Evolutionary conservation across 2,888 invertebrate species (phyloP), one percentile per base, ranked within the genome.

Genomic region (Ametastegia equiseti): DNA sequence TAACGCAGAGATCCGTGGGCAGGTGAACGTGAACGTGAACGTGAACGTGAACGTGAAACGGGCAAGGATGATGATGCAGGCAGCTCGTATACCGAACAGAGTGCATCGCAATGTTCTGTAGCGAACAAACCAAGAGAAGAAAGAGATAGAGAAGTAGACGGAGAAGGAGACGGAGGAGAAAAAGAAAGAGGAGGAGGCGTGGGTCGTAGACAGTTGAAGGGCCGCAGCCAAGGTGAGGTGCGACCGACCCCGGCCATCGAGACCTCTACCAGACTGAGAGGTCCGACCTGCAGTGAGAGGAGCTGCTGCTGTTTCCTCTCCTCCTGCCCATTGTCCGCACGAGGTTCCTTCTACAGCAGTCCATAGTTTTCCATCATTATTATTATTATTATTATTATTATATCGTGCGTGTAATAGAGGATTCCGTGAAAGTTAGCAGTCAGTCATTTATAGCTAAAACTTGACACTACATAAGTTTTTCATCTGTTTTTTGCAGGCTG

Each of bases 141-240:
- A 81, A 23, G 82, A 81, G 81, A 82, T 82, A 75, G 82, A 83
- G 84, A 85, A 84, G 84, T 84, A 85, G 86, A 84, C 85, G 86
- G 87, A 85, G 86, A 45, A 67, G 81, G 80, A 42, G 33, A 57
- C n/a, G 80, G 54, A 23, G 81, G 39, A 75, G 82, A 39, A 77
- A 83, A 65, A 81, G 83, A 73, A 80, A 84, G 82, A 84, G 86
- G 84, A 86, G 88, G 88, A 87, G 87, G 89, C 89, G 89, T 89
- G 89, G 89, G 89, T 88, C 88, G 88, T 90, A 91, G 90, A 91
- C 91, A 88, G 91, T 91, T 91, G 92, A 91, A 92, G 91, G 91
- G 92, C 92, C 91, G 91, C 91, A 89, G 89, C 91, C 91, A 91
- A 92, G 91, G 92, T 91, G 91, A 91, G 89, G 88, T 86, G 87